These are phyloP conservation scores for Aplysia californica DNA, from an alignment of 1,140 invertebrate genomes.

Conservation along the genomic window DNA sequence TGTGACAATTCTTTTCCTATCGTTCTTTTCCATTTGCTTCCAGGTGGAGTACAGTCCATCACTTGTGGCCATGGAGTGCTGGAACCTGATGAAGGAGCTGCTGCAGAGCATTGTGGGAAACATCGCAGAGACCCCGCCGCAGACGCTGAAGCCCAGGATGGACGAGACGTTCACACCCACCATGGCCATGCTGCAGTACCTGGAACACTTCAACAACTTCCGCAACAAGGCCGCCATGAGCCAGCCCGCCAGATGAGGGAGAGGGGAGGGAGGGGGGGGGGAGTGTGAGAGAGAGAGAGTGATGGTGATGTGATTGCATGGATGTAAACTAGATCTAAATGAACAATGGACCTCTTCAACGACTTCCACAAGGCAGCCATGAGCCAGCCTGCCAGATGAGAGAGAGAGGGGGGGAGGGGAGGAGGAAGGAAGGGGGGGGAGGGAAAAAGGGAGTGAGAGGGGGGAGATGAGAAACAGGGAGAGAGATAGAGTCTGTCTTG, in stretches of 20 bases:
- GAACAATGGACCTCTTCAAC: slow-evolving; percentile 95
- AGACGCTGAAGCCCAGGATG: slow-evolving; percentile 77
- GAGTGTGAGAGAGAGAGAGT: too few relatives aligned
- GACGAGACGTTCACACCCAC: slow-evolving; percentile 83
- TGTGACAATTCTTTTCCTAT: not conserved
- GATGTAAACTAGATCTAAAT: too few relatives aligned
- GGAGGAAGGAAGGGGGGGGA: too few relatives aligned
- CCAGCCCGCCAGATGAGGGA: slow-evolving; percentile 21
- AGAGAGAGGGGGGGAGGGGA: too few relatives aligned
- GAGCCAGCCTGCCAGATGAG: slow-evolving; percentile 21
- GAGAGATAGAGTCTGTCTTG: too few relatives aligned
- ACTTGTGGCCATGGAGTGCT: slow-evolving; percentile 85
- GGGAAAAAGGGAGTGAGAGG: too few relatives aligned
- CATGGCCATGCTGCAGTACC: slow-evolving; percentile 94
- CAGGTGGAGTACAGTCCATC: slow-evolving; percentile 94
- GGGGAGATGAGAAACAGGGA: too few relatives aligned
- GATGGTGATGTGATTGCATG: too few relatives aligned
- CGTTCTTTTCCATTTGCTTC: too few relatives aligned
- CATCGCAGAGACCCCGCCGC: slow-evolving; percentile 68
- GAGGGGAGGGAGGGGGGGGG: too few relatives aligned
- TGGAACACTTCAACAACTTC: slow-evolving; percentile 93
- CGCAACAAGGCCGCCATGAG: slow-evolving; percentile 75
- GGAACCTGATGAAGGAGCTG: slow-evolving; percentile 93
- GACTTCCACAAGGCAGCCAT: slow-evolving; percentile 76
- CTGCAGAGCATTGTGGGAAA: slow-evolving; percentile 89